These are phyloP conservation scores for Tachuris rubrigastra DNA, from an alignment of 2,113 vertebrate species.

Conservation along the genomic window DNA sequence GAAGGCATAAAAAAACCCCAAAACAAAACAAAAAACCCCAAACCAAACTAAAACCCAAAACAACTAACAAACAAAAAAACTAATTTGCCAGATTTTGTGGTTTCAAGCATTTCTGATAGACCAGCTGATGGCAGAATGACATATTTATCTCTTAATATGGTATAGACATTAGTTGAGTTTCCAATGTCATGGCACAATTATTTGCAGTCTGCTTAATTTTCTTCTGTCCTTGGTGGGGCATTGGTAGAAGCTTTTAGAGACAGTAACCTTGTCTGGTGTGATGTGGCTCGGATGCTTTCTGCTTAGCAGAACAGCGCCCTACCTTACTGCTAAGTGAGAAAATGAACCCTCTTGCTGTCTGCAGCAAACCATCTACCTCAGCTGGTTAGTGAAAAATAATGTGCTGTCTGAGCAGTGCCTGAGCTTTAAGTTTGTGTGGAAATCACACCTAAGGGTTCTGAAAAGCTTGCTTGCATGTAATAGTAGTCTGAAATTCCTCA, in stretches of 20 bases:
- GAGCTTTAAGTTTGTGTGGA: neutral
- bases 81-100: neutral
- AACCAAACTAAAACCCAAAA: neutral
- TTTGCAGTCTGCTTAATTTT: neutral
- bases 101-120: neutral
- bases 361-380: neutral
- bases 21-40: neutral
- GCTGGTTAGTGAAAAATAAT: neutral
- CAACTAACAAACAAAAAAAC: neutral
- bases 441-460: neutral
- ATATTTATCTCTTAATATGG: neutral
- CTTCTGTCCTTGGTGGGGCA: neutral
- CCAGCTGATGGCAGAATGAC: neutral
- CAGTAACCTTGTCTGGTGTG: neutral
- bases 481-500: neutral
- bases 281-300: neutral
- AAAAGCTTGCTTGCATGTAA: neutral
- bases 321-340: neutral
- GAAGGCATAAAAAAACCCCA: neutral
- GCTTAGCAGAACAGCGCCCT: accelerated
- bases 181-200: neutral
- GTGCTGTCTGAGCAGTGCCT: neutral
- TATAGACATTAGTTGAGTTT: neutral
- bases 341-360: neutral
- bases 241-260: neutral